phyloP scores from a whole-genome alignment of 2,888 invertebrate genomes.

The Pardosa pseudoannulata region DNA sequence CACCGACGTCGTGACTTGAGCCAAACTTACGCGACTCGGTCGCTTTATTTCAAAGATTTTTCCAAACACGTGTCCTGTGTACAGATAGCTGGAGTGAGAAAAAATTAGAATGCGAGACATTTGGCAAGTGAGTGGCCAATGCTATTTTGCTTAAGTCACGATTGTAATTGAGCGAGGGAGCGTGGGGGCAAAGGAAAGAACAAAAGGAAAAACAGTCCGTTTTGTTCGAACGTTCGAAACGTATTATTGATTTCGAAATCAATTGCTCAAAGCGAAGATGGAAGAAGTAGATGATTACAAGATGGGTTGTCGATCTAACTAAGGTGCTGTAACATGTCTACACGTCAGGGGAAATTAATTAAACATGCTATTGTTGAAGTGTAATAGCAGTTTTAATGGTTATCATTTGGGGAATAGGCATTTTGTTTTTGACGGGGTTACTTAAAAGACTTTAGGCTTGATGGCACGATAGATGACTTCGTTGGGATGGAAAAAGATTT shows the following conservation, averaged over 20 bases:
- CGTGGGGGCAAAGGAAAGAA: neutral
- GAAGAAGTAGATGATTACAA: neutral
- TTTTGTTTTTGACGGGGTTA: neutral
- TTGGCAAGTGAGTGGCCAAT: neutral
- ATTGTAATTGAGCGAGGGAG: neutral
- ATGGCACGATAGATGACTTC: too few species aligned
- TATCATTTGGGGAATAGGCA: neutral
- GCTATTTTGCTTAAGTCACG: constrained; percentile 7
- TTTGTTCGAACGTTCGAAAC: neutral
- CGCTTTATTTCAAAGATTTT: neutral
- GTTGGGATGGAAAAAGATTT: too few species aligned
- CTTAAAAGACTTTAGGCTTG: too few species aligned
- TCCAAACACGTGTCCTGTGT: neutral
- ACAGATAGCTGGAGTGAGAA: neutral
- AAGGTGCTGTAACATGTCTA: neutral
- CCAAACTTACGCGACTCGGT: neutral
- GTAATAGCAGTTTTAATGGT: neutral
- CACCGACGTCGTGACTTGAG: neutral
- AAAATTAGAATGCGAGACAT: constrained; percentile 10
- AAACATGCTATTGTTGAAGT: neutral
- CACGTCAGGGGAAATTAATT: constrained; percentile 4
- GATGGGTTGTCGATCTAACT: neutral
- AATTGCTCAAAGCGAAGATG: neutral
- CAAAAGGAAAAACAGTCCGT: neutral
- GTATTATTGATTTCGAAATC: constrained; percentile 13